A percentile compares a stretch with the other conserved stretches of the same genome.
Evolutionary conservation across 1,140 invertebrate genomes (phyloP).

Genomic region (Saccostrea cuccullata): DNA sequence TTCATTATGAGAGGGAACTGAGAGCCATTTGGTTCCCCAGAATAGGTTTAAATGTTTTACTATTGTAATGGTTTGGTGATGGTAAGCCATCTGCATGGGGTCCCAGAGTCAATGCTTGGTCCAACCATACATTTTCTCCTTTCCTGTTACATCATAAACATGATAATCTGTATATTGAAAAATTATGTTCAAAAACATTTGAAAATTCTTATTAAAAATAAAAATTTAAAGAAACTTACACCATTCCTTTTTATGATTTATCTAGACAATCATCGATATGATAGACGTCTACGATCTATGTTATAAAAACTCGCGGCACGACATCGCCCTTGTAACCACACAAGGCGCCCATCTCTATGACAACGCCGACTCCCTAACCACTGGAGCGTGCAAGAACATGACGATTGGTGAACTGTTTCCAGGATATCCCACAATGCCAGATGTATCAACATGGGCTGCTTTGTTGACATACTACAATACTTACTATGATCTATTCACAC

Average conservation of each 20-base stretch:
- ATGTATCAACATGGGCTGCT: not conserved
- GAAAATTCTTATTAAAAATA: too few relatives aligned
- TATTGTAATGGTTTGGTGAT: too few relatives aligned
- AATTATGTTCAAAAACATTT: too few relatives aligned
- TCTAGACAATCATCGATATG: not conserved
- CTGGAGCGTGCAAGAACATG: not conserved
- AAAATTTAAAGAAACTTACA: not conserved
- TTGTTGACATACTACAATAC: not conserved
- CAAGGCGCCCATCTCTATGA: not conserved
- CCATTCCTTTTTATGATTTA: not conserved
- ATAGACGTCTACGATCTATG: not conserved
- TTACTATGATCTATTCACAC: not conserved
- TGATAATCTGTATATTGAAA: too few relatives aligned
- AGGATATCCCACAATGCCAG: not conserved
- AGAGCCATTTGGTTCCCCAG: too few relatives aligned
- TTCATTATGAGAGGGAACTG: too few relatives aligned
- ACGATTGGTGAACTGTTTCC: not conserved
- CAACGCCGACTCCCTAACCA: not conserved
- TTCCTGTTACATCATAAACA: too few relatives aligned
- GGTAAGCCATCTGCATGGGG: too few relatives aligned
- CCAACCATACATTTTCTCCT: too few relatives aligned
- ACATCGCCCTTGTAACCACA: not conserved
- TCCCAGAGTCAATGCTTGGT: too few relatives aligned
- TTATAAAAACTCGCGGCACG: not conserved
- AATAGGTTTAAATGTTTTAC: too few relatives aligned